Evolutionary conservation across 2,888 invertebrate species (phyloP).

Genomic region (Orthosia incerta): DNA sequence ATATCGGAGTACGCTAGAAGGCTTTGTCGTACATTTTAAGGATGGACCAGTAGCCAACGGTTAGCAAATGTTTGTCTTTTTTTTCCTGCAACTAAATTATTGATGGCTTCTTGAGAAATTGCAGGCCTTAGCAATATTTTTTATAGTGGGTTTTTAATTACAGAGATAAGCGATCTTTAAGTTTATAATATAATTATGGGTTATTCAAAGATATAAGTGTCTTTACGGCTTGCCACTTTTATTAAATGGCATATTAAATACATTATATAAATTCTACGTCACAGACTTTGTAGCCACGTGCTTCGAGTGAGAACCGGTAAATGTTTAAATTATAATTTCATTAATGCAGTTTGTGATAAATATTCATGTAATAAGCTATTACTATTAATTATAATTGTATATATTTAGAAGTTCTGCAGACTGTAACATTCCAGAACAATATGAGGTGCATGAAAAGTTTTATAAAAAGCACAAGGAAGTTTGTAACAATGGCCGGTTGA

Average conservation of each 20-base stretch:
- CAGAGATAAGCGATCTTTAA: conserved; percentile 11
- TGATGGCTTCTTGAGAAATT: conserved; percentile 23
- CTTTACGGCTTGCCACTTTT: conserved; percentile 6
- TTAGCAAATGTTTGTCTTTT: conserved; percentile 26
- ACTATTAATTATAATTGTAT: conserved; percentile 39
- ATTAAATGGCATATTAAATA: background rate
- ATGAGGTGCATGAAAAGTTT: conserved; percentile 37
- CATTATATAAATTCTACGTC: conserved; percentile 15
- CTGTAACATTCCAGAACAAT: conserved; percentile 13
- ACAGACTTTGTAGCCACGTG: conserved; percentile 35
- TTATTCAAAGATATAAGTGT: conserved; percentile 11
- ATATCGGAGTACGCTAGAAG: conserved; percentile 29
- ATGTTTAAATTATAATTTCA: conserved; percentile 45
- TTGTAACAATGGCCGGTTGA: conserved; percentile 74
- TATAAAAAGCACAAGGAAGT: conserved; percentile 78
- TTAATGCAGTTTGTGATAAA: conserved; percentile 26
- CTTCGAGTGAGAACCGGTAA: conserved; percentile 43
- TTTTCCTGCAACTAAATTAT: conserved; percentile 18
- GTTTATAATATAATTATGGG: conserved; percentile 31
- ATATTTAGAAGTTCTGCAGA: conserved; percentile 19
- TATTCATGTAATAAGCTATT: conserved; percentile 47
- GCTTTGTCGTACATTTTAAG: conserved; percentile 40
- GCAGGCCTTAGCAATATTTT: conserved; percentile 3
- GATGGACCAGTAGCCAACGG: conserved; percentile 46
- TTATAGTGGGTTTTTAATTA: conserved; percentile 17